Evolutionary conservation across 2,113 vertebrate species (phyloP).

Genomic region (Okapia johnstoni): DNA sequence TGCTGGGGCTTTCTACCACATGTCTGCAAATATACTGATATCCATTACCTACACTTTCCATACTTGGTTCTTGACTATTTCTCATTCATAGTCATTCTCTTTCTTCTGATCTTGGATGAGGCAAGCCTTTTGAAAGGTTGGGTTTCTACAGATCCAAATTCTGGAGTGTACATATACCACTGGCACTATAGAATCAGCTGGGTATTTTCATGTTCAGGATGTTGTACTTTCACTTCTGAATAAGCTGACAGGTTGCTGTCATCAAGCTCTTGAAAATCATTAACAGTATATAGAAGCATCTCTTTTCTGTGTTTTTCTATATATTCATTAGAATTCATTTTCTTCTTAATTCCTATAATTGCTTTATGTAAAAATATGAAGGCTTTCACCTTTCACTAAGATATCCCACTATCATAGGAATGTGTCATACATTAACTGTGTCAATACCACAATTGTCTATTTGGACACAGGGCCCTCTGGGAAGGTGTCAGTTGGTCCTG

Average conservation of each 20-base stretch:
- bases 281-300: constrained; percentile 60
- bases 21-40: background rate
- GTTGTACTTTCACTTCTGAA: background rate
- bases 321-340: constrained; percentile 92
- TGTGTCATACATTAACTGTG: constrained; percentile 71
- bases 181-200: background rate
- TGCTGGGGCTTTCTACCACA: background rate
- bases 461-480: constrained; percentile 86
- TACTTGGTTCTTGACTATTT: background rate
- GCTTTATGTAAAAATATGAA: constrained; percentile 91
- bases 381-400: constrained; percentile 84
- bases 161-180: background rate
- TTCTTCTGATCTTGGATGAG: background rate
- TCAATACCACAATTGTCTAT: constrained; percentile 76
- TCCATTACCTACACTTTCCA: background rate
- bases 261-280: background rate
- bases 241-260: background rate
- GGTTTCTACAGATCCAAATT: background rate
- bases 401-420: constrained; percentile 76
- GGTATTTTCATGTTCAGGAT: background rate
- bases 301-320: constrained; percentile 94
- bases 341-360: constrained; percentile 90
- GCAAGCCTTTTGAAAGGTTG: background rate
- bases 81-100: background rate
- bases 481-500: constrained; percentile 71